Evolutionary conservation across 2,888 invertebrate species (phyloP), one percentile per base, ranked within the genome.

Genomic region (Scaptomyza tumidula): DNA sequence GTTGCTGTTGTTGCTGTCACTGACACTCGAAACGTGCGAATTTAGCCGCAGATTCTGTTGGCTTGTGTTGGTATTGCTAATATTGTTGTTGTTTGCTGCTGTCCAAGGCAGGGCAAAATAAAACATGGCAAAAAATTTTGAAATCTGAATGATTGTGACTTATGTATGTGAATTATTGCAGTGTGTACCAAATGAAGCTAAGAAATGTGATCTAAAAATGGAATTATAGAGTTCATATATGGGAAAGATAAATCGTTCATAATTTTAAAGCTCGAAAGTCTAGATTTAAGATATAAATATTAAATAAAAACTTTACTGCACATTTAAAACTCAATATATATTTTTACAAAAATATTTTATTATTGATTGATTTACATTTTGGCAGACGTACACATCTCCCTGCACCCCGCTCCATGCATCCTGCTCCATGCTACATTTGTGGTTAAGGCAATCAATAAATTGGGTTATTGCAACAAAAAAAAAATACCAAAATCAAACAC

Each of bases 11-110:
- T 57, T 49, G 31, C 78, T 76, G 81, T 58, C 82, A 62, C 50
- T 71, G 73, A 76, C 80, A 73, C 78, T 69, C 68, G 61, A 31
- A 79, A 79, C 64, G 75, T 78, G 82, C 62, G 63, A 75, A 75
- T 75, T 71, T 69, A 44, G 80, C 70, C 78, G 61, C 78, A 80
- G 70, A 61, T 66, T 69, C 43, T 61, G 44, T 72, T 76, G 56
- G 48, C 55, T 56, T 63, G 54, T 63, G 56, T 60, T 63, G 35
- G 37, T 58, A 9, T 31, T 31, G 31, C 31, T 31, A 58, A 50
- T 19, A 2, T 19, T 66, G 53, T 50, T 63, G 46, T 41, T 59
- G 39, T 59, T 11, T 60, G n/a, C 35, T 55, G 9, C 43, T 58
- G 31, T 33, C 41, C 41, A 41, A 7, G 1, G 3, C 39, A 16